Evolutionary conservation across 2,888 invertebrate species (phyloP), one percentile per base, ranked within the genome.

Genomic region (Polylopha cassiicola): DNA sequence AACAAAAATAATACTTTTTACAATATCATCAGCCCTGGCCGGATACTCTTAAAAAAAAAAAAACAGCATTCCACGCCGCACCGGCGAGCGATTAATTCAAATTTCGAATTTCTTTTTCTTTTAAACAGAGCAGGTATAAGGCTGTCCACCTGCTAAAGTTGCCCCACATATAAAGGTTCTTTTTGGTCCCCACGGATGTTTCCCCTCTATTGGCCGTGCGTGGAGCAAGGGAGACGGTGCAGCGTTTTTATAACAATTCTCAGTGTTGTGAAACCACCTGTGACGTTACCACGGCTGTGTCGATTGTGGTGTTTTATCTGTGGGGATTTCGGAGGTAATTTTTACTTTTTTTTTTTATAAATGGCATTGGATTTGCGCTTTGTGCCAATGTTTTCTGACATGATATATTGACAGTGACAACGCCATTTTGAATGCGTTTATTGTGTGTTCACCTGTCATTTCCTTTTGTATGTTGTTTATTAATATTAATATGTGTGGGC

Each of bases 191-290:
- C 51, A 49, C 46, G 47, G 50, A 54, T 53, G 53, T 59, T 58
- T 58, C 74, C 74, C 77, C 76, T 73, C 63, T 43, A 53, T 53
- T 51, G 61, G 48, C 63, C 45, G 47, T 43, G 45, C 39, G 43
- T 37, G 39, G 20, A 51, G 48, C 14, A 28, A 27, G 43, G 26
- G 63, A 55, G 64, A 46, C 65, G 71, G 58, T 63, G 54, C 57
- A 55, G 55, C 65, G 67, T 29, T 55, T 42, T 58, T 58, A 47
- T 46, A 29, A 23, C 46, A 46, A 48, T 47, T 47, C 58, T 59
- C 72, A 74, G 75, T 78, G 60, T 69, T 64, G 68, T 65, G 66
- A 69, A 73, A 65, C 74, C 79, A 75, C 73, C 76, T 78, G 79
- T 75, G 71, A 65, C 65, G 68, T 60, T 51, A 65, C 73, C 70